A percentile compares a stretch with the other conserved stretches of the same genome.
These are phyloP conservation scores for Entomobrya multifasciata DNA, from an alignment of 2,888 invertebrate species.

Conservation along the genomic window DNA sequence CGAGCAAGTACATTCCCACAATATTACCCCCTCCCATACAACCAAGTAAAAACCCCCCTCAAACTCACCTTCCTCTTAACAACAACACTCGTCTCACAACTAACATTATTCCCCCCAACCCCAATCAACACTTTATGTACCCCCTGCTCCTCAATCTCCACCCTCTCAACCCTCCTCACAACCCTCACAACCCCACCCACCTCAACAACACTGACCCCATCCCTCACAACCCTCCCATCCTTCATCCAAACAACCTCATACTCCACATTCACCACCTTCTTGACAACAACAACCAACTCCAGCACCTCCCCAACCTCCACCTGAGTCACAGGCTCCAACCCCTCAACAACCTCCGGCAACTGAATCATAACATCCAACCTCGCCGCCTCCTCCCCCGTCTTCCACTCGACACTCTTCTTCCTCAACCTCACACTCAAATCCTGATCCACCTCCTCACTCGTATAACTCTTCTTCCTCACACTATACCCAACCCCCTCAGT, in stretches of 20 bases:
- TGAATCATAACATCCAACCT: conserved; percentile 73
- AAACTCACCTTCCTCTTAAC: conserved; percentile 67
- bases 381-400: conserved; percentile 81
- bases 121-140: conserved; percentile 51
- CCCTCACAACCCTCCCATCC: not conserved
- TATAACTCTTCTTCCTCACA: conserved; percentile 81
- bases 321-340: conserved; percentile 62
- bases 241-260: conserved; percentile 49
- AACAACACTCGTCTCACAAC: conserved; percentile 49
- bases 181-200: not conserved
- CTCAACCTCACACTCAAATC: conserved; percentile 81
- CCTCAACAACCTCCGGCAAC: conserved; percentile 70
- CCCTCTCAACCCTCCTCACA: conserved; percentile 15
- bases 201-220: conserved; percentile 17
- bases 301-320: conserved; percentile 44
- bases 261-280: conserved; percentile 20
- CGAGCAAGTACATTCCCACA: too few relatives aligned
- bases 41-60: too few relatives aligned
- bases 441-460: conserved; percentile 81
- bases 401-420: conserved; percentile 81
- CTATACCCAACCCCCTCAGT: conserved; percentile 82
- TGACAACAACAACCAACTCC: conserved; percentile 63
- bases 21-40: too few relatives aligned
- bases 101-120: not conserved
- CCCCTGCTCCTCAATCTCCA: conserved; percentile 6